A percentile compares a stretch with the other conserved stretches of the same genome.
Conservation (phyloP, 2,113 vertebrate species). For the Ciconia stormi region DNA sequence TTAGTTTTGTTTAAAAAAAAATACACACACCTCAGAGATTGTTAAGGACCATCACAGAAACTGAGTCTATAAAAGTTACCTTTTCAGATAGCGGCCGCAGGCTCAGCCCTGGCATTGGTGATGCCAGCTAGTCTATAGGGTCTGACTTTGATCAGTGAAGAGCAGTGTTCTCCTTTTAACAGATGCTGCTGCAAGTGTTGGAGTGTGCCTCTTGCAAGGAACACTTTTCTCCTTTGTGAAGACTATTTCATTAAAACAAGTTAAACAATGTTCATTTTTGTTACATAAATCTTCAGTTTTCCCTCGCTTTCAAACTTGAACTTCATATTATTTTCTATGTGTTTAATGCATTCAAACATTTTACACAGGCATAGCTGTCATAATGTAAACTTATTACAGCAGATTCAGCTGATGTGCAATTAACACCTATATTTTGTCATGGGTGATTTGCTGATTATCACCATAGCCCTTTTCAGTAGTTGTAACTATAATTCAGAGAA, state of each 20-base stretch:
- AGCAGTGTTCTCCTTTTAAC: not conserved
- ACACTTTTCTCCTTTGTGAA: not conserved
- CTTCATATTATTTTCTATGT: not conserved
- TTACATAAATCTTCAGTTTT: not conserved
- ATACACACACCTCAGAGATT: not conserved
- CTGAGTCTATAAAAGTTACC: not conserved
- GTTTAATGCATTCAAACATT: not conserved
- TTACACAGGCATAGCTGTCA: not conserved
- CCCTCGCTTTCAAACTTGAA: not conserved
- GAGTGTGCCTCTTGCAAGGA: not conserved
- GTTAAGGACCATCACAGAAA: not conserved
- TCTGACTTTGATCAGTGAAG: not conserved
- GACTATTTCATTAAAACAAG: not conserved
- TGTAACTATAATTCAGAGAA: not conserved
- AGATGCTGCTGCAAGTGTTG: not conserved
- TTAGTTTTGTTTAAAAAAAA: not conserved
- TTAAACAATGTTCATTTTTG: not conserved
- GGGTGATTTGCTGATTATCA: not conserved
- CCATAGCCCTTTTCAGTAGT: not conserved
- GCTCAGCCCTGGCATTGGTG: not conserved
- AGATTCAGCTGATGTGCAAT: not conserved
- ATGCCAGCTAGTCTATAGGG: not conserved
- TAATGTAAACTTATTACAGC: not conserved
- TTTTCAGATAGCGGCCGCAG: accelerated
- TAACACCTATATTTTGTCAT: not conserved